A percentile compares a stretch with the other conserved stretches of the same genome.
Conservation (phyloP, 2,888 invertebrate genomes). For the Mantis religiosa region DNA sequence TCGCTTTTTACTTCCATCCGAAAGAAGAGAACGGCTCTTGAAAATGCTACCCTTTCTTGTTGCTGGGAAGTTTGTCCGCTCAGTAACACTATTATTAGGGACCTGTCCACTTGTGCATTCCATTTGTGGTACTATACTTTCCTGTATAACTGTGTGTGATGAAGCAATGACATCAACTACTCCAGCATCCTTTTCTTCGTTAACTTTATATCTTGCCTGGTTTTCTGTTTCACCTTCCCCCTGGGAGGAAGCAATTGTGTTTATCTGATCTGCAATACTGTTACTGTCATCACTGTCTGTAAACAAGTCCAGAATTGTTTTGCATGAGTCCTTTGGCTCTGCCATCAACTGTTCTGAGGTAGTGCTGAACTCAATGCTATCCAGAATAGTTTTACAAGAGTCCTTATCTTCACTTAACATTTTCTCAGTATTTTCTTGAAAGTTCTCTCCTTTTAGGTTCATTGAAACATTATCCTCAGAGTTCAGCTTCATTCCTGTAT, state of each 20-base stretch:
- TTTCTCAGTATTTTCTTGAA: not conserved
- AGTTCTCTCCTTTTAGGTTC: not conserved
- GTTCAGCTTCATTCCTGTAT: not conserved
- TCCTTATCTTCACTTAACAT: not conserved
- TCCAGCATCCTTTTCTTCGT: not conserved
- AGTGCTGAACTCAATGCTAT: not conserved
- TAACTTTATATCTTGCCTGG: not conserved
- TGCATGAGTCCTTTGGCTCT: constrained; percentile 36
- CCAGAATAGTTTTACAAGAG: not conserved
- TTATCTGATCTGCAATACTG: constrained; percentile 26
- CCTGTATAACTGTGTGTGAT: not conserved
- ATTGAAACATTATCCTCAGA: not conserved
- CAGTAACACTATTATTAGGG: not conserved
- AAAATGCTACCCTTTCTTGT: constrained; percentile 88
- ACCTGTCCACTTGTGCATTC: not conserved
- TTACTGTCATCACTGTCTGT: constrained; percentile 42
- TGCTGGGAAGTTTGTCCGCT: constrained; percentile 36
- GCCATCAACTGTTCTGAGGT: constrained; percentile 17
- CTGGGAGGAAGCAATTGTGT: constrained; percentile 21
- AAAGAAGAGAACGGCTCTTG: constrained; percentile 71
- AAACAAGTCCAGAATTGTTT: constrained; percentile 43
- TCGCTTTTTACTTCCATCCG: constrained; percentile 63
- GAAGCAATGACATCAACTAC: not conserved
- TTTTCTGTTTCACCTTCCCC: not conserved
- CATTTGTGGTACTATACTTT: not conserved